These are phyloP conservation scores for Podargus strigoides DNA, from an alignment of 2,797 vertebrate genomes.

Conservation along the genomic window DNA sequence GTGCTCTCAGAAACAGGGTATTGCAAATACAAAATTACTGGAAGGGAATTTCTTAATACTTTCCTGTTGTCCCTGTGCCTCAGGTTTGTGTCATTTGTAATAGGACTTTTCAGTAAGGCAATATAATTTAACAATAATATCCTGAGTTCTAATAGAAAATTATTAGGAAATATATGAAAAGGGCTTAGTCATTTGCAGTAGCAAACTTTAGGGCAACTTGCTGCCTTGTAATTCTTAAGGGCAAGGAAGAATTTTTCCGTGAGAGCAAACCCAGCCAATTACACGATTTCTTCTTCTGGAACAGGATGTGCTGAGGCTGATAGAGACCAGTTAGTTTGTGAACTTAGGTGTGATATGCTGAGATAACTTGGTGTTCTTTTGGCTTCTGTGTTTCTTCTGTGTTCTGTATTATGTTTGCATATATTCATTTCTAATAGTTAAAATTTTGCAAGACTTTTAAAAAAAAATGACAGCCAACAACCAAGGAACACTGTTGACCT, in stretches of 20 bases:
- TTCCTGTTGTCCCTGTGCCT: not conserved
- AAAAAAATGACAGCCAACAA: not conserved
- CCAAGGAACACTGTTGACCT: not conserved
- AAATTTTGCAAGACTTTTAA: not conserved
- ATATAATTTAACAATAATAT: slow-evolving; percentile 18
- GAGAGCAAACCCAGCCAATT: not conserved
- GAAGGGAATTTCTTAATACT: slow-evolving; percentile 9
- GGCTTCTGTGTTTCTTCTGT: not conserved
- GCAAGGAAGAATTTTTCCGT: not conserved
- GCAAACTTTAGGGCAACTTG: not conserved
- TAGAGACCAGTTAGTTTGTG: not conserved
- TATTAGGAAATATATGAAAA: slow-evolving; percentile 34
- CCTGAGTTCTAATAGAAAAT: not conserved
- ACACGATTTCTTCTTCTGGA: slow-evolving; percentile 3
- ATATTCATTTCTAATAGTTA: not conserved
- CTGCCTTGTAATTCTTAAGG: not conserved
- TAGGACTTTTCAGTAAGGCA: not conserved
- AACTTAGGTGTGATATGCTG: not conserved
- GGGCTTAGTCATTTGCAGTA: not conserved
- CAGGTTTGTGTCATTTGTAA: slow-evolving; percentile 1
- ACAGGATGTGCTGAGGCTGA: not conserved
- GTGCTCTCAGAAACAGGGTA: not conserved
- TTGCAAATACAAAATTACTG: not conserved
- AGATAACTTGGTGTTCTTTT: not conserved
- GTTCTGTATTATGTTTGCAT: not conserved